A percentile compares a stretch with the other conserved stretches of the same genome.
These are phyloP conservation scores for Pedetes capensis DNA, from an alignment of 2,113 vertebrate genomes.

Conservation along the genomic window DNA sequence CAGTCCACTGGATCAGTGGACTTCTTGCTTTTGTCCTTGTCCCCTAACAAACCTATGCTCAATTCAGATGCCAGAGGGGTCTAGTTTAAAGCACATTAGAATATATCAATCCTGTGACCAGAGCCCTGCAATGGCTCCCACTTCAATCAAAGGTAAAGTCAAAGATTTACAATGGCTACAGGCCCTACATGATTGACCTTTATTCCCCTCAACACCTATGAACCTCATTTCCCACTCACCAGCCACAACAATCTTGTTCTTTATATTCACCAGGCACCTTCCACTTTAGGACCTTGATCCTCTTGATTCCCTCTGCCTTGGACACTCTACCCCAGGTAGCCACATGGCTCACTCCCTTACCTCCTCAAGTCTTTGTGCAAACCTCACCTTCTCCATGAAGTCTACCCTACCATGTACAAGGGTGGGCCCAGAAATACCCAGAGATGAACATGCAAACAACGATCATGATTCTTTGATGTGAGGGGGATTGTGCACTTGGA, in stretches of 20 bases:
- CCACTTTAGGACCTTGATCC: not conserved
- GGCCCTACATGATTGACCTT: too few species aligned
- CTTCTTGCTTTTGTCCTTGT: not conserved
- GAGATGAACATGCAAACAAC: too few species aligned
- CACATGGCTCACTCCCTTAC: not conserved
- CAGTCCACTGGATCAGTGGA: not conserved
- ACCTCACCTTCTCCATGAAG: not conserved
- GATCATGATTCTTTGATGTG: too few species aligned
- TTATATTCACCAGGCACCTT: not conserved
- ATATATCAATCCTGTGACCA: not conserved
- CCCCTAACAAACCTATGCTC: not conserved
- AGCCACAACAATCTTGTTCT: not conserved
- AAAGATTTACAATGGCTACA: not conserved
- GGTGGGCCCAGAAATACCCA: too few species aligned
- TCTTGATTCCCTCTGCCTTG: not conserved
- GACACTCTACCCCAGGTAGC: not conserved
- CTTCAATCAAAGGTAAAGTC: not conserved
- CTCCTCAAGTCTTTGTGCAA: not conserved
- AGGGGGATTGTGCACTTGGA: too few species aligned
- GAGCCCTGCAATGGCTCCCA: not conserved
- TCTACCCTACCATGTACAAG: not conserved
- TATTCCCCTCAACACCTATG: not conserved
- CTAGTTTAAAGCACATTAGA: not conserved
- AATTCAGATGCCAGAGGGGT: not conserved
- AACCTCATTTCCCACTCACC: not conserved